Evolutionary conservation across 2,113 vertebrate genomes (phyloP).

Genomic region (Scolopax mira): DNA sequence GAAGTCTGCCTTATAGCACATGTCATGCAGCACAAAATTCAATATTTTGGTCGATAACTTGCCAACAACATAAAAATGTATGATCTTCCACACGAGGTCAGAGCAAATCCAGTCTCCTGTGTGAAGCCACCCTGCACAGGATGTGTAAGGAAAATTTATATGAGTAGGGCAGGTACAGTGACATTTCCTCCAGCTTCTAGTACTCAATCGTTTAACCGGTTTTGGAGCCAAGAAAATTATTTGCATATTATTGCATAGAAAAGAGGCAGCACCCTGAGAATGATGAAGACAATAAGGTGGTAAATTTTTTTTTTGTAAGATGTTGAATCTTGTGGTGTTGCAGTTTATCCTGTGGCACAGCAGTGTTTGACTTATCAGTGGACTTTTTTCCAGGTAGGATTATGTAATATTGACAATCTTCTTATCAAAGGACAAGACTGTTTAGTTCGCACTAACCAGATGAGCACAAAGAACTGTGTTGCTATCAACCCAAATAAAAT

Average conservation of each 20-base stretch:
- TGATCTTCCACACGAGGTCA: slow-evolving; percentile 1
- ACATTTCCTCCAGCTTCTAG: neutral
- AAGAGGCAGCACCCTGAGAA: neutral
- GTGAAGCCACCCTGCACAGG: neutral
- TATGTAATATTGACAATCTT: neutral
- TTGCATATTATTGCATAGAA: neutral
- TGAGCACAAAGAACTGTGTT: neutral
- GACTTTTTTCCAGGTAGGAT: neutral
- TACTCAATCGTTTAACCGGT: neutral
- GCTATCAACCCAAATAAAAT: neutral
- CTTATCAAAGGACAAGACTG: neutral
- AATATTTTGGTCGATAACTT: slow-evolving; percentile 30
- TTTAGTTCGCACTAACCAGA: neutral
- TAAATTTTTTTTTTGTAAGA: neutral
- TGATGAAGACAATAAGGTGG: neutral
- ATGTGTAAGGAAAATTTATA: neutral
- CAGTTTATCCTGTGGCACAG: neutral
- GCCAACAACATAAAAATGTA: slow-evolving; percentile 15
- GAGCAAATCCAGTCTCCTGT: neutral
- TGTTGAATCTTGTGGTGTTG: neutral
- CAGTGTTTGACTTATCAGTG: neutral
- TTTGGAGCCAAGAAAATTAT: neutral
- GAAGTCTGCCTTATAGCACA: neutral
- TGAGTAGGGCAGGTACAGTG: neutral
- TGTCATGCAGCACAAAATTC: neutral